Percentiles rank a stretch among this genome's conserved stretches.
These are phyloP conservation scores for Amphiduros pacificus DNA, from an alignment of 2,888 invertebrate species.

Conservation along the genomic window DNA sequence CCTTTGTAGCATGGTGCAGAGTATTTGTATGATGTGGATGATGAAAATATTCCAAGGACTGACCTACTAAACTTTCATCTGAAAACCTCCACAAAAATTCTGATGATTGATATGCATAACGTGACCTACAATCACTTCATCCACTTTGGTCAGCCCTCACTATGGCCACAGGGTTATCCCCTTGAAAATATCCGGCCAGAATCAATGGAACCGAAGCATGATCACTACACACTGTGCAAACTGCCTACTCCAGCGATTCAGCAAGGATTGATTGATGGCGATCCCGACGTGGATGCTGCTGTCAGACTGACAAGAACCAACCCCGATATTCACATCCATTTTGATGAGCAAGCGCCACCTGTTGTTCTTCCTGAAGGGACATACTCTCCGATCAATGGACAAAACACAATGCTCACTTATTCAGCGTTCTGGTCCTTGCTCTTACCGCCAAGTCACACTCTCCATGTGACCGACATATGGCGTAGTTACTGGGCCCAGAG, in stretches of 20 bases:
- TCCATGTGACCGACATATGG: constrained; percentile 42
- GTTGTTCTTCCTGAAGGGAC: constrained; percentile 35
- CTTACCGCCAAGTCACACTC: constrained; percentile 36
- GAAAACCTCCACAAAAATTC: background rate
- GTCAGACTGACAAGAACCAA: constrained; percentile 36
- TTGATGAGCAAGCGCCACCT: constrained; percentile 37
- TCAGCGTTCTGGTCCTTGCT: constrained; percentile 41
- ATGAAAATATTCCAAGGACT: constrained; percentile 27
- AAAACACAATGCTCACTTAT: constrained; percentile 41
- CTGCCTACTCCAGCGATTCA: constrained; percentile 35
- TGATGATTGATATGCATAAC: constrained; percentile 23
- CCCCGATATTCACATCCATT: constrained; percentile 31
- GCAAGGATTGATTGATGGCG: constrained; percentile 43
- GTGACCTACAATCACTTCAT: constrained; percentile 29
- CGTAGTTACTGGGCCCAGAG: constrained; percentile 42
- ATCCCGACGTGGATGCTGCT: constrained; percentile 48
- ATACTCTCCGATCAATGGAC: constrained; percentile 41
- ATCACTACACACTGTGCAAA: constrained; percentile 23
- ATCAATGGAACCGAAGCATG: constrained; percentile 16
- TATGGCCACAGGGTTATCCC: constrained; percentile 47
- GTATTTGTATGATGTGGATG: constrained; percentile 35
- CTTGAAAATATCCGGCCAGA: constrained; percentile 36
- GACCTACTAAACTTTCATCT: constrained; percentile 12
- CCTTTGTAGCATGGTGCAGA: constrained; percentile 32
- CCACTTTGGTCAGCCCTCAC: constrained; percentile 43